phyloP scores from a whole-genome alignment of 2,113 vertebrate genomes.

The Heloderma charlesbogerti region DNA sequence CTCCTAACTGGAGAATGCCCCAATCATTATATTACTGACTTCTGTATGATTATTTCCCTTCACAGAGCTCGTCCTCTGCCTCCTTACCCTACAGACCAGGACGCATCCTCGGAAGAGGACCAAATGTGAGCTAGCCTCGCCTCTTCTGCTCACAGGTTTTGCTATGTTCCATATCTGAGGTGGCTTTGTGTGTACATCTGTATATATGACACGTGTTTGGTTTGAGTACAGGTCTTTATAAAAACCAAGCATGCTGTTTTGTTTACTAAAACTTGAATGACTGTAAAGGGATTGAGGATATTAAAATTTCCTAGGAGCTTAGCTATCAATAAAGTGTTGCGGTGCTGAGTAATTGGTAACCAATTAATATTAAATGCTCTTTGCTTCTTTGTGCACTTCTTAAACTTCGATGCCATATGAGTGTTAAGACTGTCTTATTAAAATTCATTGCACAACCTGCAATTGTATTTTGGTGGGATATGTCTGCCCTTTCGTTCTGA shows the following conservation, averaged over 20 bases:
- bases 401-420: constrained; percentile 7
- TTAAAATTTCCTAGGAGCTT: constrained; percentile 37
- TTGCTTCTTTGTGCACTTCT: constrained; percentile 1
- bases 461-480: not conserved
- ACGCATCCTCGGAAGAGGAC: constrained; percentile 53
- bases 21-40: not conserved
- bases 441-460: not conserved
- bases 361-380: not conserved
- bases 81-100: constrained; percentile 53
- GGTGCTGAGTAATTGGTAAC: not conserved
- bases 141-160: not conserved
- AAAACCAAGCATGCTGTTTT: constrained; percentile 30
- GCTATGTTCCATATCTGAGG: not conserved
- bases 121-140: not conserved
- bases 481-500: not conserved
- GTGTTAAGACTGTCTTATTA: not conserved
- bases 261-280: constrained; percentile 52
- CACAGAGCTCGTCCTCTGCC: constrained; percentile 64
- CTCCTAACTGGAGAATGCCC: not conserved
- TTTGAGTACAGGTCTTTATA: constrained; percentile 49
- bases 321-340: not conserved
- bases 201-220: constrained; percentile 23
- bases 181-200: constrained; percentile 46
- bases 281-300: constrained; percentile 2
- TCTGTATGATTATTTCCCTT: constrained; percentile 27